Evolutionary conservation across 2,888 invertebrate genomes (phyloP).

Genomic region (Lymantria dispar): DNA sequence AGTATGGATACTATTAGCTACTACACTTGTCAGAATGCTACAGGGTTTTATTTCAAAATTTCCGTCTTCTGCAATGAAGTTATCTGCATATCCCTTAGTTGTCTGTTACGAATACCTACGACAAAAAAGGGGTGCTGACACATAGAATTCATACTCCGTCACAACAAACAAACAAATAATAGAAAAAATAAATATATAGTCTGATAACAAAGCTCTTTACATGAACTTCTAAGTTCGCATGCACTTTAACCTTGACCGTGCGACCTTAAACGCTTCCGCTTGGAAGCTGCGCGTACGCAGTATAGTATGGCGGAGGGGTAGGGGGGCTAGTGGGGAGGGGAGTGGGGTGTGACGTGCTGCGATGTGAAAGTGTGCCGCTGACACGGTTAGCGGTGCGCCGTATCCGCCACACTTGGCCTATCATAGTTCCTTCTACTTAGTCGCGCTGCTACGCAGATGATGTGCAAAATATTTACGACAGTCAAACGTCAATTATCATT

Average conservation of each 20-base stretch:
- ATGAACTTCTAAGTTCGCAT: conserved; percentile 10
- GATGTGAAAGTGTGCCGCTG: conserved; percentile 66
- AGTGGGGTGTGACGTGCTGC: conserved; percentile 10
- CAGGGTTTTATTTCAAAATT: too few relatives aligned
- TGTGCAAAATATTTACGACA: not conserved
- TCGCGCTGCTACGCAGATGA: conserved; percentile 3
- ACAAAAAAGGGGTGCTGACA: too few relatives aligned
- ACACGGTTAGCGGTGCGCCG: conserved; percentile 49
- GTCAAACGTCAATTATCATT: too few relatives aligned
- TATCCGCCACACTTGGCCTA: conserved; percentile 56
- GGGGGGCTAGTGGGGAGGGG: conserved; percentile 22
- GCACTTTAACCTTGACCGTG: conserved; percentile 64
- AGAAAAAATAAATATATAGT: too few relatives aligned
- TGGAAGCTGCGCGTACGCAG: conserved; percentile 41
- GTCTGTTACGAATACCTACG: too few relatives aligned
- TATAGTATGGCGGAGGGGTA: conserved; percentile 7
- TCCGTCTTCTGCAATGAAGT: too few relatives aligned
- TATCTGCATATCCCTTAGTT: too few relatives aligned
- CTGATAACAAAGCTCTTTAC: too few relatives aligned
- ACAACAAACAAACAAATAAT: too few relatives aligned
- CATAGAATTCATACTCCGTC: too few relatives aligned
- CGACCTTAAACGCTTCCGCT: conserved; percentile 48
- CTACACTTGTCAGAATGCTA: too few relatives aligned
- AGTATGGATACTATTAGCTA: too few relatives aligned
- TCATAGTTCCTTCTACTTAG: conserved; percentile 17